Base-by-base conservation (phyloP, 2,113 vertebrate genomes). In the Hydropotes inermis region DNA sequence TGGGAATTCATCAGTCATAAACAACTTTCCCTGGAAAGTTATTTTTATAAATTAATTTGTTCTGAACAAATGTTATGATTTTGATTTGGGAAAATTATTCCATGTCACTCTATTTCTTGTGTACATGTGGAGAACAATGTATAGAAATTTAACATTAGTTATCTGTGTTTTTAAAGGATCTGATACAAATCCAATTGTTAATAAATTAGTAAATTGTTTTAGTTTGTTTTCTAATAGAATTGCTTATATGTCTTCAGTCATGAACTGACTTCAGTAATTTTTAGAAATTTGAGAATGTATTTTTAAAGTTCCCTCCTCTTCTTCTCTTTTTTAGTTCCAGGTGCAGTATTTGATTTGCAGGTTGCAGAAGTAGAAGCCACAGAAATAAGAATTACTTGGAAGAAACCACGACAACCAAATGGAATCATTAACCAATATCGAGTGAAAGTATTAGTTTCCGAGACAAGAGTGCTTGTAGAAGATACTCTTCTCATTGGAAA, bases 381-480 rank as follows among this genome's bases (percentile, higher is more conserved):
- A 54, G 99, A 99, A 17, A 98, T 99, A 97, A 99, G 96, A 97
- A 99, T 99, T 96, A 98, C 98, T 82, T 99, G 99, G 99, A 99
- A 97, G 97, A 99, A 98, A 61, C 99, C 99, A 50, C 99, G 47
- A 43, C 99, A 99, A 96, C 99, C 99, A 74, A 99, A 99, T 84
- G 99, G 99, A 97, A 98, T 99, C 50, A 99, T 99, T 98, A 99
- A 97, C 87, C 99, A 99, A 64, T 99, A 99, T 95, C 99, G 99
- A 96, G 98, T 99, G 64, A 99, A 98, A 97, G 99, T 99, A 52
- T 94, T 99, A 25, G 84, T 95, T 78, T 97, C 97, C 3, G 96
- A 98, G 81, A 98, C 98, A 84, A 97, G 98, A 2, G 19, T 89
- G 3, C 97, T 98, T 89, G 98, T 99, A 91, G 99, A 99, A 98